These are phyloP conservation scores for Lontra canadensis DNA, from an alignment of 2,113 vertebrate species.

Conservation along the genomic window DNA sequence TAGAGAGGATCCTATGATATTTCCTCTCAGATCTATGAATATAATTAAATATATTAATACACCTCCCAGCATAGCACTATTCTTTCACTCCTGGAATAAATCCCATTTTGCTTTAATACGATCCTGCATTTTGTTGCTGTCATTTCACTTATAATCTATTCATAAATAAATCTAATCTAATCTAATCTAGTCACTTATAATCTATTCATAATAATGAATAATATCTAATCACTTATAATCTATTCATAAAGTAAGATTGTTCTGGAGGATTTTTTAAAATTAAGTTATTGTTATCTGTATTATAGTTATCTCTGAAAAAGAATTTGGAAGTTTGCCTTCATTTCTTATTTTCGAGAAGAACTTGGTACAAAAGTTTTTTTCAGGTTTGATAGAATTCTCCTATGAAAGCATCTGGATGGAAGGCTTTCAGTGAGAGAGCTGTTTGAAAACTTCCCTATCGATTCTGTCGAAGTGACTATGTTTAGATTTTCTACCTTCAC, in stretches of 20 bases:
- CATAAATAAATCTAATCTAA: no score
- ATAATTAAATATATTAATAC: slow-evolving; percentile 11
- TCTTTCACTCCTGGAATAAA: slow-evolving; percentile 31
- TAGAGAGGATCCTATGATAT: not conserved
- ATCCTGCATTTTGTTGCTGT: not conserved
- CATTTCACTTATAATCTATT: not conserved
- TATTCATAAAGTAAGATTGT: not conserved
- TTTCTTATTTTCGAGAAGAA: not conserved
- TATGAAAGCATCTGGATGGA: not conserved
- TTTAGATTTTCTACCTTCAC: not conserved
- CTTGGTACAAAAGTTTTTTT: not conserved
- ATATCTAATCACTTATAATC: not conserved
- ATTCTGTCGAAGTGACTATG: not conserved
- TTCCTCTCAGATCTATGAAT: not conserved
- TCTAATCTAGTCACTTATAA: no score
- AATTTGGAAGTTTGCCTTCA: not conserved
- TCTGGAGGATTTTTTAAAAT: not conserved
- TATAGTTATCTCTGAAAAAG: not conserved
- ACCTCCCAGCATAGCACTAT: not conserved
- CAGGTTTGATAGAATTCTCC: not conserved
- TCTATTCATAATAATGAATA: no score
- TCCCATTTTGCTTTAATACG: not conserved
- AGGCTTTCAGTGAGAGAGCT: not conserved
- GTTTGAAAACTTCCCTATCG: not conserved
- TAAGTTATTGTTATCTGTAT: not conserved